Conservation (phyloP, 1,140 invertebrate species). For the Ephestia elutella region DNA sequence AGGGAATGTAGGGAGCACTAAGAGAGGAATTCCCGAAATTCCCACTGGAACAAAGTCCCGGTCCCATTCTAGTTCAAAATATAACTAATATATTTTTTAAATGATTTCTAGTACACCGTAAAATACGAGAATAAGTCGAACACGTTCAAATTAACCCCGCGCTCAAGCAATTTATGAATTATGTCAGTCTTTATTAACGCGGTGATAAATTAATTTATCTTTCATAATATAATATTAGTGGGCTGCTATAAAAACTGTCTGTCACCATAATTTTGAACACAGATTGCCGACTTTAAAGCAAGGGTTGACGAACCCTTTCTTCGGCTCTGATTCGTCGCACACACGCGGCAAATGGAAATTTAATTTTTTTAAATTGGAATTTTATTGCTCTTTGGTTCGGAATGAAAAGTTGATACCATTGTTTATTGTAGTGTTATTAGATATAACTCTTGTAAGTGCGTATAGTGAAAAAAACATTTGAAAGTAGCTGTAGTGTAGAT, state of each 20-base stretch:
- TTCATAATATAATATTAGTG: conserved; percentile 47
- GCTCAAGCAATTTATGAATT: conserved; percentile 39
- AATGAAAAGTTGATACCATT: conserved; percentile 24
- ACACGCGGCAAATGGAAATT: conserved; percentile 61
- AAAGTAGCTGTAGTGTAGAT: no score
- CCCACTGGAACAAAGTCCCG: no score
- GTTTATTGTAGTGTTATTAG: not conserved
- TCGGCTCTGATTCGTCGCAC: conserved; percentile 60
- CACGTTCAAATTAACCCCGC: conserved; percentile 13
- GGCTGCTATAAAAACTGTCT: conserved; percentile 53
- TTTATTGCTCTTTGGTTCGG: conserved; percentile 55
- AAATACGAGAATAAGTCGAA: conserved; percentile 15
- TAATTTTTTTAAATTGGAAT: conserved; percentile 69
- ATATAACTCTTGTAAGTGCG: no score
- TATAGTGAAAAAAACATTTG: no score
- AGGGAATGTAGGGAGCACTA: no score
- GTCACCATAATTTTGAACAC: conserved; percentile 64
- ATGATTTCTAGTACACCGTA: not conserved
- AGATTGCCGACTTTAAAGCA: conserved; percentile 51
- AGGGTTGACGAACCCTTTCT: conserved; percentile 52
- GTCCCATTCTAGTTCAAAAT: no score
- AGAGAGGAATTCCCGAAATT: no score
- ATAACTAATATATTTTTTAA: no score
- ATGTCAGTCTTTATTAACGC: conserved; percentile 38
- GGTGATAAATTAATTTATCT: conserved; percentile 59